These are phyloP conservation scores for Plebejus anna DNA, from an alignment of 2,888 invertebrate genomes.

Conservation along the genomic window DNA sequence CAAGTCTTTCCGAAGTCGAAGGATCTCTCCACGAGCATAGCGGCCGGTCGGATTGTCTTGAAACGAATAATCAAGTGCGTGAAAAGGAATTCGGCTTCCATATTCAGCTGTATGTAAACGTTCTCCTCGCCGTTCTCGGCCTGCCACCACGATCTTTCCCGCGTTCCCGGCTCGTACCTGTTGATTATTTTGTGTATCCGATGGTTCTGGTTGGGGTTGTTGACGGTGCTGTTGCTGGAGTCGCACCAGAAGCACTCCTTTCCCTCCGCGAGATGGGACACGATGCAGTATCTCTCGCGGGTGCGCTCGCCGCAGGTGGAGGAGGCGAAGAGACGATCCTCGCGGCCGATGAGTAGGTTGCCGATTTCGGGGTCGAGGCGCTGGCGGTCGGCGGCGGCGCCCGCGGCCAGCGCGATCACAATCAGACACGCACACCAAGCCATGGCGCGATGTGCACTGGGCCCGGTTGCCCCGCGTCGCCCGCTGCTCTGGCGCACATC, in stretches of 20 bases:
- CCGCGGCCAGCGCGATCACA: slow-evolving; percentile 63
- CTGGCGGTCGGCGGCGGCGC: slow-evolving; percentile 61
- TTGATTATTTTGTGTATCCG: slow-evolving; percentile 95
- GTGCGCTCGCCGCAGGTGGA: slow-evolving; percentile 94
- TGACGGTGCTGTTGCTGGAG: slow-evolving; percentile 84
- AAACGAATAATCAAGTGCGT: slow-evolving; percentile 99
- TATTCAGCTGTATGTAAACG: slow-evolving; percentile 93
- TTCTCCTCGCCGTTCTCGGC: slow-evolving; percentile 98
- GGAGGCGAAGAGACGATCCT: slow-evolving; percentile 90
- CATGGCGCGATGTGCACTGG: slow-evolving; percentile 55
- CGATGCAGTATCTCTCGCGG: slow-evolving; percentile 94
- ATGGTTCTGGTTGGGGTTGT: slow-evolving; percentile 88
- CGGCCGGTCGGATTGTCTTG: slow-evolving; percentile 98
- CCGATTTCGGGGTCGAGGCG: slow-evolving; percentile 95
- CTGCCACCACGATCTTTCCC: slow-evolving; percentile 97
- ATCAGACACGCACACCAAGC: slow-evolving; percentile 68
- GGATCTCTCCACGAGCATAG: slow-evolving; percentile 98
- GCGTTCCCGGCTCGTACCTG: slow-evolving; percentile 85
- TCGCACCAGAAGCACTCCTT: slow-evolving; percentile 99
- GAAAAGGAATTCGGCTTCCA: slow-evolving; percentile 99
- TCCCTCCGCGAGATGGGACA: slow-evolving; percentile 85
- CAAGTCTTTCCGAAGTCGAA: slow-evolving; percentile 97
- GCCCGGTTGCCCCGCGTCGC: slow-evolving; percentile 7
- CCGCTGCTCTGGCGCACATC: background rate
- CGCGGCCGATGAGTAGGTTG: slow-evolving; percentile 97